These are phyloP conservation scores for Tetragonula carbonaria DNA, from an alignment of 2,888 invertebrate genomes.

Conservation along the genomic window DNA sequence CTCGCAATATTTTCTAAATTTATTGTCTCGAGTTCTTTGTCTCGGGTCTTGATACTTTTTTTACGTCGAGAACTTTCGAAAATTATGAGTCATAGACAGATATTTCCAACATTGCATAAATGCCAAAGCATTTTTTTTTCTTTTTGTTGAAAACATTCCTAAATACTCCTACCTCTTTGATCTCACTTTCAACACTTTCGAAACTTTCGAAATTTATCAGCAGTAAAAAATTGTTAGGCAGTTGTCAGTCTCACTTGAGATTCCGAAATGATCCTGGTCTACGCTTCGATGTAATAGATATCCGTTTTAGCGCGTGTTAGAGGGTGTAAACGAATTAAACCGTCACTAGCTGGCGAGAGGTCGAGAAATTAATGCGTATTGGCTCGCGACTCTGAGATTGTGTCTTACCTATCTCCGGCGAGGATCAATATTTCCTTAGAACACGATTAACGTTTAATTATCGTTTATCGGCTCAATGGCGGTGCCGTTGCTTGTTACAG, in stretches of 20 bases:
- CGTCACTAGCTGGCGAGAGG: not conserved
- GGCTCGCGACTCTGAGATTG: slow-evolving; percentile 30
- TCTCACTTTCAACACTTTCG: not conserved
- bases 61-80: not conserved
- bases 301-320: not conserved
- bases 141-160: too few relatives aligned
- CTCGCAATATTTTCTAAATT: not conserved
- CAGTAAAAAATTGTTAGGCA: not conserved
- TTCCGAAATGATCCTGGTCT: not conserved
- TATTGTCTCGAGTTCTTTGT: not conserved
- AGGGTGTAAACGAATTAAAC: slow-evolving; percentile 23
- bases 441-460: slow-evolving; percentile 47
- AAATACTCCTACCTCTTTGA: not conserved
- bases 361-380: slow-evolving; percentile 41
- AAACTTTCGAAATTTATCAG: not conserved
- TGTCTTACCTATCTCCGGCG: slow-evolving; percentile 4
- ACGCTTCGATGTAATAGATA: not conserved
- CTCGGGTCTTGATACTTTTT: not conserved
- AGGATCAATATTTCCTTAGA: slow-evolving; percentile 52
- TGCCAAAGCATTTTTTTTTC: not conserved
- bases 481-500: slow-evolving; percentile 30
- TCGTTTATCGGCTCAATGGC: slow-evolving; percentile 36
- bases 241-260: not conserved
- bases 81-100: not conserved
- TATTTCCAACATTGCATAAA: not conserved